These are phyloP conservation scores for Tragelaphus oryx DNA, from an alignment of 2,797 vertebrate genomes.

Conservation along the genomic window DNA sequence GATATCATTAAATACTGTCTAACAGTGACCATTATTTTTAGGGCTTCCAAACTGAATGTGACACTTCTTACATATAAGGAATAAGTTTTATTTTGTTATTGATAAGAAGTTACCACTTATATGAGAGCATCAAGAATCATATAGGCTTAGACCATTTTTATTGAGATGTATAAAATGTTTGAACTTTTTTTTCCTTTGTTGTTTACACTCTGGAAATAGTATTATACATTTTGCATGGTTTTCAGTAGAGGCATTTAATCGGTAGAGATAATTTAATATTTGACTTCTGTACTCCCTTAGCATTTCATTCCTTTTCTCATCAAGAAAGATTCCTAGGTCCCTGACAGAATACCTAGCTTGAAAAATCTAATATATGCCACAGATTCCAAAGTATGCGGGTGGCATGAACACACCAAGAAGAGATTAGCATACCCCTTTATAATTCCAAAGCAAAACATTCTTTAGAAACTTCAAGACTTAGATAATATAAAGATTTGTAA, in stretches of 20 bases:
- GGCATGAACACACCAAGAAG: not conserved
- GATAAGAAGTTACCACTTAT: not conserved
- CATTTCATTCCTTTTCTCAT: not conserved
- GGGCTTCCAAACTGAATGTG: not conserved
- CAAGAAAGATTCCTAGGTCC: not conserved
- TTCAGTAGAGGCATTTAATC: conserved; percentile 25
- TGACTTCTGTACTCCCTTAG: not conserved
- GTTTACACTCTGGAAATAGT: not conserved
- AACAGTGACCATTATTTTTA: not conserved
- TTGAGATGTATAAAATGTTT: not conserved
- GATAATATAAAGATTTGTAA: not conserved
- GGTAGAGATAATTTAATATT: conserved; percentile 26
- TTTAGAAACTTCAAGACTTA: not conserved
- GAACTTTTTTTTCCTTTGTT: not conserved
- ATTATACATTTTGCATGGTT: not conserved
- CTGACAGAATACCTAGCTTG: not conserved
- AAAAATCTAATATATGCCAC: not conserved
- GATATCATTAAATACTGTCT: not conserved
- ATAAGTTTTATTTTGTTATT: not conserved
- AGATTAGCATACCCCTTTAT: not conserved
- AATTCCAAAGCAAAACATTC: not conserved
- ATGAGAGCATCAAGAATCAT: not conserved
- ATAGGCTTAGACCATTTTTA: not conserved
- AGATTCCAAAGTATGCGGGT: conserved; percentile 25
- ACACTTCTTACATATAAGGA: not conserved